Evolutionary conservation across 2,113 vertebrate genomes (phyloP).

Genomic region (Grantiella picta): DNA sequence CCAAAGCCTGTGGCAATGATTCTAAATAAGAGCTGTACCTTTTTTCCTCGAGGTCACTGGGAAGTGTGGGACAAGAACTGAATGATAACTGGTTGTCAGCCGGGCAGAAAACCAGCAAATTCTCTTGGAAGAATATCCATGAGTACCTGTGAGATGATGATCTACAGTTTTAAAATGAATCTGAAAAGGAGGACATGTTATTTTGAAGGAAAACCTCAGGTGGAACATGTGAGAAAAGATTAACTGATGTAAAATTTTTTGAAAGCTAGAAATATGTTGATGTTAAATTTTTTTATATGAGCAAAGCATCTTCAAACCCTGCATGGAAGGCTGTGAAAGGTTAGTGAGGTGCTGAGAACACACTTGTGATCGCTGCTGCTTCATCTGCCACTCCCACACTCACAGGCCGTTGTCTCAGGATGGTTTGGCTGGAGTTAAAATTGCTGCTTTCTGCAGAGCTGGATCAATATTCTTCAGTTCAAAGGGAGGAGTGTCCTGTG

Average conservation of each 20-base stretch:
- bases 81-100: constrained; percentile 78
- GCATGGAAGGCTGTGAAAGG: neutral
- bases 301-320: neutral
- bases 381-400: accelerated
- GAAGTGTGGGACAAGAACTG: constrained; percentile 79
- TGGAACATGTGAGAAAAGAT: neutral
- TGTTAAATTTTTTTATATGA: neutral
- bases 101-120: constrained; percentile 80
- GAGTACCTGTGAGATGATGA: constrained; percentile 63
- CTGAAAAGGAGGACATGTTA: accelerated
- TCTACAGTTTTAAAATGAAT: neutral
- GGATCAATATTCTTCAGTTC: too few relatives aligned
- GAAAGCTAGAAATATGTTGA: neutral
- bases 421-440: too few relatives aligned
- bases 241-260: neutral
- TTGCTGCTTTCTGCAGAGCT: too few relatives aligned
- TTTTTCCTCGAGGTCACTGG: constrained; percentile 76
- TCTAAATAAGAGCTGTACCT: neutral
- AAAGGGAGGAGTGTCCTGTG: too few relatives aligned
- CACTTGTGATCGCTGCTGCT: neutral
- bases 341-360: neutral
- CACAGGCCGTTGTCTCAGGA: accelerated
- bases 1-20: neutral
- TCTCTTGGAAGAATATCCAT: constrained; percentile 78
- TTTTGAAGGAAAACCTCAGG: neutral